A percentile compares a stretch with the other conserved stretches of the same genome.
Conservation (phyloP, 2,797 vertebrate species). For the Melanotaenia nigrans region DNA sequence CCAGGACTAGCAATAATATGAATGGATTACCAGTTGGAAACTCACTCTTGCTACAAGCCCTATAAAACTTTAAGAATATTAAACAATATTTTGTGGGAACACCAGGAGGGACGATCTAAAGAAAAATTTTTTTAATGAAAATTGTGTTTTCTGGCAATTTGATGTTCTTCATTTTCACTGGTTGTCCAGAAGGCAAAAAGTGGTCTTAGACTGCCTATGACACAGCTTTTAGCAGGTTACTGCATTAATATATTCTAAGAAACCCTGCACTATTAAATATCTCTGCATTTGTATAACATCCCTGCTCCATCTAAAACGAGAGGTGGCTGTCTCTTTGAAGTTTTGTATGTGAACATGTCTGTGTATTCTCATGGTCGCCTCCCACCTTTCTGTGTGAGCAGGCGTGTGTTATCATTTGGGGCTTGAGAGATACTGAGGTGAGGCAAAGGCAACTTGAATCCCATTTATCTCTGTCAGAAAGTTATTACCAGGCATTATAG, state of each 20-base stretch:
- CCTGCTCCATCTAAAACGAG: neutral
- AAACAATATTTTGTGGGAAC: neutral
- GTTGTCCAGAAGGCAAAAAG: neutral
- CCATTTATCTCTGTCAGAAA: slow-evolving; percentile 70
- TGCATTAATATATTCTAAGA: slow-evolving; percentile 4
- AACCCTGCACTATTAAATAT: neutral
- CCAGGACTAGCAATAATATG: neutral
- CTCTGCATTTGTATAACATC: slow-evolving; percentile 3
- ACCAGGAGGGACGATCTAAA: neutral
- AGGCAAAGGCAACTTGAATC: slow-evolving; percentile 36
- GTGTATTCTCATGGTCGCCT: slow-evolving; percentile 17
- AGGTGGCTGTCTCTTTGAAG: slow-evolving; percentile 30
- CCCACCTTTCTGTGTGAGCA: slow-evolving; percentile 15
- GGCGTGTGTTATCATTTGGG: slow-evolving; percentile 32
- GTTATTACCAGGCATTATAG: slow-evolving; percentile 66
- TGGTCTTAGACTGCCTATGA: neutral
- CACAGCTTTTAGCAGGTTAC: neutral
- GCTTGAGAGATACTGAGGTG: slow-evolving; percentile 44
- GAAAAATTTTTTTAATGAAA: too few species aligned
- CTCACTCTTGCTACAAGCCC: neutral
- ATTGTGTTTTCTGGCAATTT: neutral
- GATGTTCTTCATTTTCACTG: neutral
- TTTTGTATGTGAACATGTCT: neutral
- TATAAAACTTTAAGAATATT: neutral
- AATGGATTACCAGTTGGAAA: neutral